Evolutionary conservation across 2,113 vertebrate genomes (phyloP).

Genomic region (Athene cunicularia): DNA sequence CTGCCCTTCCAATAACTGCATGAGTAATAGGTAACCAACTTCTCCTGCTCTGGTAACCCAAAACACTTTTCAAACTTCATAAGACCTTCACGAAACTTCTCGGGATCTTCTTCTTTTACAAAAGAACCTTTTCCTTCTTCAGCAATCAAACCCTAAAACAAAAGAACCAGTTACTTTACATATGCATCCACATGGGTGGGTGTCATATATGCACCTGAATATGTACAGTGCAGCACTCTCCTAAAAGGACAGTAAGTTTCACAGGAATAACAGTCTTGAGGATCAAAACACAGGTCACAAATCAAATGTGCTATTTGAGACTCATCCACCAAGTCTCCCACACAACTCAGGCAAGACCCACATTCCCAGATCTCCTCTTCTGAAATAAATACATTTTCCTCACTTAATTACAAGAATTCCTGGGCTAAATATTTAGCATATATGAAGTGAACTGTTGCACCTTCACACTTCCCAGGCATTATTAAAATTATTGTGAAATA

Average conservation of each 20-base stretch:
- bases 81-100: slow-evolving; percentile 93
- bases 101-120: slow-evolving; percentile 91
- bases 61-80: slow-evolving; percentile 96
- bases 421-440: neutral
- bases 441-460: neutral
- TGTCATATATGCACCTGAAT: neutral
- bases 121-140: slow-evolving; percentile 90
- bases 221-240: neutral
- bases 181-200: neutral
- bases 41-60: slow-evolving; percentile 89
- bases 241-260: neutral
- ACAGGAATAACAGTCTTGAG: neutral
- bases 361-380: neutral
- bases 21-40: slow-evolving; percentile 96
- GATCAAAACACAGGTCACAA: neutral
- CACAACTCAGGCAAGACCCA: neutral
- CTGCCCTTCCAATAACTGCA: slow-evolving; percentile 98
- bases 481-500: neutral
- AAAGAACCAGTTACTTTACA: neutral
- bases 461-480: neutral
- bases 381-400: neutral
- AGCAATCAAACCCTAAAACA: slow-evolving; percentile 90
- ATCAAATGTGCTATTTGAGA: neutral
- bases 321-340: neutral
- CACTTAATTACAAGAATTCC: neutral